A percentile compares a stretch with the other conserved stretches of the same genome.
Evolutionary conservation across 2,113 vertebrate genomes (phyloP).

Genomic region (Lagopus muta): DNA sequence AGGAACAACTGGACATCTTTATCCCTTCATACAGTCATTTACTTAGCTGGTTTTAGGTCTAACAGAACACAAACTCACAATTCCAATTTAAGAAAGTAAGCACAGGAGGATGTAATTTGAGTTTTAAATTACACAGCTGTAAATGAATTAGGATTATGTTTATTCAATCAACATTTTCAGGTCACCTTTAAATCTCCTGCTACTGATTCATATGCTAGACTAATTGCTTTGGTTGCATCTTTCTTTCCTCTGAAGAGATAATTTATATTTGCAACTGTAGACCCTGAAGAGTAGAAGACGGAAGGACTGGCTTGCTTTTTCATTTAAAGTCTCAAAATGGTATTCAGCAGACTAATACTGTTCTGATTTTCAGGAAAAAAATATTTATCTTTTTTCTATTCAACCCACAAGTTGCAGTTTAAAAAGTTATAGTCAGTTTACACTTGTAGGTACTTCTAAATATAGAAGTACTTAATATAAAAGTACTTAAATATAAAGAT

Average conservation of each 20-base stretch:
- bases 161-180: conserved; percentile 39
- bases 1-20: background rate
- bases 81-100: conserved; percentile 18
- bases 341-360: background rate
- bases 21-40: background rate
- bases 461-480: background rate
- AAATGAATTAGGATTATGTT: conserved; percentile 41
- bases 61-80: conserved; percentile 15
- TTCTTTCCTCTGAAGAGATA: conserved; percentile 9
- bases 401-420: background rate
- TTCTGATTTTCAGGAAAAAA: background rate
- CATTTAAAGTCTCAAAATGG: background rate
- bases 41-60: background rate
- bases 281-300: background rate
- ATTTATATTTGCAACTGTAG: background rate
- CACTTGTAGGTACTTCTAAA: background rate
- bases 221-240: conserved; percentile 45
- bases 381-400: background rate
- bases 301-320: background rate
- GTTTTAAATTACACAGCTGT: conserved; percentile 26
- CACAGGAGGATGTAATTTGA: conserved; percentile 47
- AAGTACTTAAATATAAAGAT: background rate
- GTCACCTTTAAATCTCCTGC: conserved; percentile 52
- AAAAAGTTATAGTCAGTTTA: background rate
- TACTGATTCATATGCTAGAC: background rate